Evolutionary conservation across 2,797 vertebrate species (phyloP), one percentile per base, ranked within the genome.

Genomic region (Rallus crepitans): DNA sequence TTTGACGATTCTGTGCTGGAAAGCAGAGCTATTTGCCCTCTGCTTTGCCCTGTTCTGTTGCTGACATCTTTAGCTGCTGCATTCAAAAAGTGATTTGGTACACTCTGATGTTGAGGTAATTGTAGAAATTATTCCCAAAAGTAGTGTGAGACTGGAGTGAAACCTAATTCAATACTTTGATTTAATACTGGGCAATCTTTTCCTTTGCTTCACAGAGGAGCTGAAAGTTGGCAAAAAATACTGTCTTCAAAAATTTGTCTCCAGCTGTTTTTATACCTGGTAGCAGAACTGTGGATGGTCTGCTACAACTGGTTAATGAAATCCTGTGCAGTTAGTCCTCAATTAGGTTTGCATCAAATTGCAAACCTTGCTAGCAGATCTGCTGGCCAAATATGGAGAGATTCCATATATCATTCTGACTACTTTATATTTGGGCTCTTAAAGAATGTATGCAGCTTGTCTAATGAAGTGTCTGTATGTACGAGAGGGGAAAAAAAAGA

Each of bases 281-380:
- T 85, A 96, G 64, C 75, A 77, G 80, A 84, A 83, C 39, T 53
- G 47, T 59, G 84, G 66, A 87, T 92, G 63, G 40, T 66, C 45
- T 92, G 70, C 63, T 88, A 21, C 18, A 80, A 85, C 25, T 83
- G 66, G 47, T 89, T 94, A 95, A 97, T 97, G 96, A 95, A 91
- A 73, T 92, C 81, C 68, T 90, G 25, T 35, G 37, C 52, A 64
- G 63, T 80, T 71, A 93, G 69, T 53, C 61, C 72, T 96, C 77
- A 76, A n/a, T 89, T 93, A 64, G 39, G 80, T 52, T 52, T 24
- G 10, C 77, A 68, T 66, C 87, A 77, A 79, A 84, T 57, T 69
- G 79, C 66, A 81, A 48, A 52, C 42, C 66, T 95, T 71, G 71
- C 94, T 96, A 95, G 80, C 53, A 95, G 81, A 66, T 93, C 94